Evolutionary conservation across 2,888 invertebrate species (phyloP).

Genomic region (Horisme vitalbata): DNA sequence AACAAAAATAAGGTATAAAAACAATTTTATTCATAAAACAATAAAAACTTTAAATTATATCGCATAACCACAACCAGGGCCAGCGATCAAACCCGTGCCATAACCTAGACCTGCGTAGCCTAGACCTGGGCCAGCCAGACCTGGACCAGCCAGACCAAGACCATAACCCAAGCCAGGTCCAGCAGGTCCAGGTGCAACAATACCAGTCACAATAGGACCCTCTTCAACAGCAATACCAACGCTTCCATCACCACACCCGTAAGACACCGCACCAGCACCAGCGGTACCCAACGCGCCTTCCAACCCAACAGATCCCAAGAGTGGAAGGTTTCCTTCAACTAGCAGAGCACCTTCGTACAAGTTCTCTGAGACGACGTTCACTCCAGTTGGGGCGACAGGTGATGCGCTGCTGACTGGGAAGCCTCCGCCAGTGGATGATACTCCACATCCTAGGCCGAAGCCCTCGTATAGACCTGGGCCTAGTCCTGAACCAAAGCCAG

Average conservation of each 20-base stretch:
- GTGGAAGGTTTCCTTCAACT: constrained; percentile 46
- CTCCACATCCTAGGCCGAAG: constrained; percentile 6
- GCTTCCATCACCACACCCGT: constrained; percentile 46
- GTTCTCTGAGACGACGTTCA: constrained; percentile 47
- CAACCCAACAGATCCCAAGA: constrained; percentile 43
- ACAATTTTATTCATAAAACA: constrained; percentile 3
- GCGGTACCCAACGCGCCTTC: constrained; percentile 44
- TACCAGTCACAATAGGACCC: constrained; percentile 24
- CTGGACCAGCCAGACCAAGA: constrained; percentile 1
- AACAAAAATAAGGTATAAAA: neutral
- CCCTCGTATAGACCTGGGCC: constrained; percentile 5
- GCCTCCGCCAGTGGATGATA: constrained; percentile 40
- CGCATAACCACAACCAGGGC: constrained; percentile 2
- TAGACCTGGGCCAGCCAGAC: neutral
- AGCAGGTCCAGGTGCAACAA: constrained; percentile 2
- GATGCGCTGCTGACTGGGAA: constrained; percentile 43
- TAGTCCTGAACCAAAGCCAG: too few species aligned
- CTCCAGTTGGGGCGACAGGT: constrained; percentile 41
- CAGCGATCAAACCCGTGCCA: too few species aligned
- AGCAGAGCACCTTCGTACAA: constrained; percentile 42
- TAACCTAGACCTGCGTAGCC: too few species aligned
- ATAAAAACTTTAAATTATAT: constrained; percentile 7
- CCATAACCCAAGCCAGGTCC: constrained; percentile 4
- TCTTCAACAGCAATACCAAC: constrained; percentile 42
- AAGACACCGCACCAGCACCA: constrained; percentile 44